A percentile compares a stretch with the other conserved stretches of the same genome.
These are phyloP conservation scores for Spodoptera exigua DNA, from an alignment of 2,888 invertebrate genomes.

Conservation along the genomic window DNA sequence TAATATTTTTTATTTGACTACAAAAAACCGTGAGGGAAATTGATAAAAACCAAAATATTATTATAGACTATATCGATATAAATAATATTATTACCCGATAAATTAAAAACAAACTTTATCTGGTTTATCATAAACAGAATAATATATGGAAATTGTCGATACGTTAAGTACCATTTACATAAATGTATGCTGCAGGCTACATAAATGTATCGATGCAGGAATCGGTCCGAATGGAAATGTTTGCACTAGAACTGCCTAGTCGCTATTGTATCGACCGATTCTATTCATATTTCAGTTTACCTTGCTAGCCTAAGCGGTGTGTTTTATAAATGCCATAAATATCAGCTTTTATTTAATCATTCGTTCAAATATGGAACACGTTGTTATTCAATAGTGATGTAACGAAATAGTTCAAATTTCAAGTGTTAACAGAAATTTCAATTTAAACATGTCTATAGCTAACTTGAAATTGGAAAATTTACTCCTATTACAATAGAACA, in stretches of 20 bases:
- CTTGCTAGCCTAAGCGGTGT: slow-evolving; percentile 2
- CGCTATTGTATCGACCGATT: slow-evolving; percentile 11
- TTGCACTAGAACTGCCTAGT: slow-evolving; percentile 11
- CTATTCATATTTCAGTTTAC: slow-evolving; percentile 15
- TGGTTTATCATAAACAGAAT: background rate
- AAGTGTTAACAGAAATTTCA: no score
- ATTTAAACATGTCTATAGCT: no score
- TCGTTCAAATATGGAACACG: background rate
- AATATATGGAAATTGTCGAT: background rate
- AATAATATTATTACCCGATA: no score
- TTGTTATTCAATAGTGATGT: no score
- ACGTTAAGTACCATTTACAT: background rate
- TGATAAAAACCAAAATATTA: no score
- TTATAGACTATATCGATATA: no score
- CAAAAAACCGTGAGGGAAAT: no score
- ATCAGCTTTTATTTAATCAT: slow-evolving; percentile 2
- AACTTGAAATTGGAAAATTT: no score
- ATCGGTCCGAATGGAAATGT: slow-evolving; percentile 23
- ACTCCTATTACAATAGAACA: no score
- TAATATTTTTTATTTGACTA: no score
- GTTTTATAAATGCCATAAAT: slow-evolving; percentile 2
- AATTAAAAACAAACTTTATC: background rate
- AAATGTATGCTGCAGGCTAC: background rate
- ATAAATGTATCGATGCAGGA: slow-evolving; percentile 13
- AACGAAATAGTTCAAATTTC: no score